Percentiles rank a stretch among this genome's conserved stretches.
These are phyloP conservation scores for Drosophila emarginata DNA, from an alignment of 2,888 invertebrate species.

Conservation along the genomic window DNA sequence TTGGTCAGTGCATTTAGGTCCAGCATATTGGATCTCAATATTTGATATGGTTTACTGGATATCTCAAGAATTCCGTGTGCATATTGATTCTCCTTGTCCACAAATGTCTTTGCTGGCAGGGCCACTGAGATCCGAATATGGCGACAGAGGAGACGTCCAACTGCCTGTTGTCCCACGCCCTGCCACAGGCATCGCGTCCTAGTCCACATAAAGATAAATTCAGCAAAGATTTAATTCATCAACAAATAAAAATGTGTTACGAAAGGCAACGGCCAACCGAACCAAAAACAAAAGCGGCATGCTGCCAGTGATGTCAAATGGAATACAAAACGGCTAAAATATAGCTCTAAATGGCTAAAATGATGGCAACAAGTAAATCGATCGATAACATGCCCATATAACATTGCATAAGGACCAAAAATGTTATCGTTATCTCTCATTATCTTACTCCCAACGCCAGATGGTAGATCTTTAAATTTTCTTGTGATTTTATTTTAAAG, in stretches of 20 bases:
- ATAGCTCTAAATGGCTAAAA: background rate
- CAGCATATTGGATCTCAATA: conserved; percentile 45
- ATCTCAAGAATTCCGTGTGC: conserved; percentile 76
- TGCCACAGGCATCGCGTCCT: conserved; percentile 33
- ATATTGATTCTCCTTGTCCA: conserved; percentile 78
- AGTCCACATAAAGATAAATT: conserved; percentile 16
- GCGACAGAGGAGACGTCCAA: conserved; percentile 22
- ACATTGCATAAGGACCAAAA: background rate
- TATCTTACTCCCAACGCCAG: too few relatives aligned
- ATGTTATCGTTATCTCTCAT: too few relatives aligned
- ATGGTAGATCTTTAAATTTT: too few relatives aligned
- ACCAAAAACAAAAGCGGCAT: background rate
- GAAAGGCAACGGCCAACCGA: conserved; percentile 9
- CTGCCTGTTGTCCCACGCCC: conserved; percentile 14
- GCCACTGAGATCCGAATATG: conserved; percentile 32
- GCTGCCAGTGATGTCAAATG: background rate
- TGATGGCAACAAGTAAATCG: background rate
- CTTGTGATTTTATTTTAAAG: too few relatives aligned
- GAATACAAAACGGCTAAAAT: background rate
- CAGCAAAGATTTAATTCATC: background rate
- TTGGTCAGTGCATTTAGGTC: background rate
- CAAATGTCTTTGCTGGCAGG: conserved; percentile 60
- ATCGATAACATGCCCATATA: background rate
- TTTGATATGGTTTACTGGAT: conserved; percentile 72
- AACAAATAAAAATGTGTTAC: conserved; percentile 9